Conservation (phyloP, 2,888 invertebrate genomes). For the Cheilosia vulpina region DNA sequence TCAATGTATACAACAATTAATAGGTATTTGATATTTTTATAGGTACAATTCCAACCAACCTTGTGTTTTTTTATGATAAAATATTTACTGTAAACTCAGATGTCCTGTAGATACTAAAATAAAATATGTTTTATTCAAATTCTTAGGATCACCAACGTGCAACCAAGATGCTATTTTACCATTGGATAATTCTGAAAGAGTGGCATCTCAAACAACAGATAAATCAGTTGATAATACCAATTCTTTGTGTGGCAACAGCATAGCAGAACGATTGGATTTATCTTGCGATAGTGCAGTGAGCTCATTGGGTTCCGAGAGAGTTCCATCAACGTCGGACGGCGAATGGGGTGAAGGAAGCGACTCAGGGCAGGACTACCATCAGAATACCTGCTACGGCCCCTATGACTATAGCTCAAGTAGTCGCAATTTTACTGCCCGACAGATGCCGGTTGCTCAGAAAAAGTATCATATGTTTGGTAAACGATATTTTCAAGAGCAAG, state of each 20-base stretch:
- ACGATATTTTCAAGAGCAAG: slow-evolving; percentile 89
- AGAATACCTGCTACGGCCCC: slow-evolving; percentile 84
- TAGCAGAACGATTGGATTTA: slow-evolving; percentile 89
- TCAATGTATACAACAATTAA: no score
- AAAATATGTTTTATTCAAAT: background rate
- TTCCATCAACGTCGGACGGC: slow-evolving; percentile 93
- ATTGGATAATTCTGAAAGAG: background rate
- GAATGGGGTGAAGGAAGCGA: slow-evolving; percentile 97
- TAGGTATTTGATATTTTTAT: no score
- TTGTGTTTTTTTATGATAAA: no score
- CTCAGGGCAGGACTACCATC: slow-evolving; percentile 91
- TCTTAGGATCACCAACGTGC: slow-evolving; percentile 20
- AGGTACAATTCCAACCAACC: no score
- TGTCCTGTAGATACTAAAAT: no score
- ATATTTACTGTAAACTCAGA: no score
- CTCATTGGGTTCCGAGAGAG: slow-evolving; percentile 95
- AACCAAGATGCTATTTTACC: slow-evolving; percentile 17
- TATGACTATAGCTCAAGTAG: slow-evolving; percentile 89
- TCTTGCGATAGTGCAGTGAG: slow-evolving; percentile 96
- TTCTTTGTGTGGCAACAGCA: slow-evolving; percentile 28
- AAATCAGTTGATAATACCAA: slow-evolving; percentile 16
- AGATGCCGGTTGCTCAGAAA: slow-evolving; percentile 91
- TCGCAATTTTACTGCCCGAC: slow-evolving; percentile 82
- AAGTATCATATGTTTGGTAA: slow-evolving; percentile 97
- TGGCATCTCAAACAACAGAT: background rate